phyloP scores from a whole-genome alignment of 2,888 invertebrate genomes.

The Epistrophe eligans region DNA sequence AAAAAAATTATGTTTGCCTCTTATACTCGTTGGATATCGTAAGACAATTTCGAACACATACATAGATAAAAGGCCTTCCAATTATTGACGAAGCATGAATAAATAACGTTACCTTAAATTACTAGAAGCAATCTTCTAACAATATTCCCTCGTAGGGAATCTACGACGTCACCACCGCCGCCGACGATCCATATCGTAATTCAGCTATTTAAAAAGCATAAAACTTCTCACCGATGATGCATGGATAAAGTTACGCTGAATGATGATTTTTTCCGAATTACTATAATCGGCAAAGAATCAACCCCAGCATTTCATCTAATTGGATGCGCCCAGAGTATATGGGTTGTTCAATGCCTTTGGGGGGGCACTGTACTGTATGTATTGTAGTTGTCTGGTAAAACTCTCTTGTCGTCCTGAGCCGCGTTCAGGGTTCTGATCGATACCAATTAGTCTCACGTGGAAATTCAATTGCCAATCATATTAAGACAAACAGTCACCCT shows the following conservation, averaged over 20 bases:
- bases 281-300: slow-evolving; percentile 37
- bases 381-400: not conserved
- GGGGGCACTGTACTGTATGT: slow-evolving; percentile 8
- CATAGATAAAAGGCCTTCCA: not conserved
- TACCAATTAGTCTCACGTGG: slow-evolving; percentile 74
- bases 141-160: not conserved
- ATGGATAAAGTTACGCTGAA: slow-evolving; percentile 53
- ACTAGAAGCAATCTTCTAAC: not conserved
- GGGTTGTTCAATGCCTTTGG: slow-evolving; percentile 35
- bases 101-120: not conserved
- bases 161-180: not conserved
- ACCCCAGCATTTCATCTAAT: slow-evolving; percentile 59
- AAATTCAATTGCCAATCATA: slow-evolving; percentile 76
- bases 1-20: too few relatives aligned
- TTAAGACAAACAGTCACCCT: slow-evolving; percentile 76
- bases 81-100: not conserved
- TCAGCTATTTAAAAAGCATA: slow-evolving; percentile 66
- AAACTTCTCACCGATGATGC: slow-evolving; percentile 57
- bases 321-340: slow-evolving; percentile 54
- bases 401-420: slow-evolving; percentile 27
- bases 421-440: slow-evolving; percentile 65
- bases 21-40: too few relatives aligned
- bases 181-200: slow-evolving; percentile 51
- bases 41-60: not conserved
- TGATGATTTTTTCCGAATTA: slow-evolving; percentile 42